These are phyloP conservation scores for Cebus imitator DNA, from an alignment of 2,113 vertebrate species.

Conservation along the genomic window DNA sequence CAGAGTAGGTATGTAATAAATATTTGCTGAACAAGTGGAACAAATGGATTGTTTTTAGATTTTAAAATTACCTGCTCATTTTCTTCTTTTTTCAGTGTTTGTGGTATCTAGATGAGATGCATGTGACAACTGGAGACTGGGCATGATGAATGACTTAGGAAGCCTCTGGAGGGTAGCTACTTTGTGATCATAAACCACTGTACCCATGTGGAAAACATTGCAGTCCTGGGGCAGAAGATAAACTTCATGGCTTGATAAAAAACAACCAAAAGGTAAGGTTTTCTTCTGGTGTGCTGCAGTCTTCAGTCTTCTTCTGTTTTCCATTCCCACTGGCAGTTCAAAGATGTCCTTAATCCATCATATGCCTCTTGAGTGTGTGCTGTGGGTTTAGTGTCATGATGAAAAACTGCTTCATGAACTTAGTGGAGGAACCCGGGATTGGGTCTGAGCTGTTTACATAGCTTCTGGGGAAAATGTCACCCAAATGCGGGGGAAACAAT, in stretches of 20 bases:
- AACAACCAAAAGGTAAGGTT: not conserved
- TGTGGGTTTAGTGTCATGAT: slow-evolving; percentile 50
- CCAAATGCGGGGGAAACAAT: not conserved
- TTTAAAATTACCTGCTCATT: not conserved
- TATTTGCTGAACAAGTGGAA: not conserved
- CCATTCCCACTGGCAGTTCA: slow-evolving; percentile 24
- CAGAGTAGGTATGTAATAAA: not conserved
- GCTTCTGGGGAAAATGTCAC: slow-evolving; percentile 50
- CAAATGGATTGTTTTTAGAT: not conserved
- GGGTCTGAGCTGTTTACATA: slow-evolving; percentile 49
- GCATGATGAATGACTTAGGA: not conserved
- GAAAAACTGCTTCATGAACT: slow-evolving; percentile 60
- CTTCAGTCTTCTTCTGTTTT: slow-evolving; percentile 32
- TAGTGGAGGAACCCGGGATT: slow-evolving; percentile 13
- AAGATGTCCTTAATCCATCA: slow-evolving; percentile 59
- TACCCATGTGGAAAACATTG: not conserved
- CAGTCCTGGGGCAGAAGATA: slow-evolving; percentile 6
- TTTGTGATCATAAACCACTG: not conserved
- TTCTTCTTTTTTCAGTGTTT: not conserved
- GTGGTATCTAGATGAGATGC: not conserved
- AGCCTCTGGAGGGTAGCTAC: not conserved
- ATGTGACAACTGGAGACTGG: not conserved
- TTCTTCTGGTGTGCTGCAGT: not conserved
- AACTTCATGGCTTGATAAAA: slow-evolving; percentile 45
- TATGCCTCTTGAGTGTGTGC: slow-evolving; percentile 37